Evolutionary conservation across 2,113 vertebrate species (phyloP).

Genomic region (Semnopithecus entellus): DNA sequence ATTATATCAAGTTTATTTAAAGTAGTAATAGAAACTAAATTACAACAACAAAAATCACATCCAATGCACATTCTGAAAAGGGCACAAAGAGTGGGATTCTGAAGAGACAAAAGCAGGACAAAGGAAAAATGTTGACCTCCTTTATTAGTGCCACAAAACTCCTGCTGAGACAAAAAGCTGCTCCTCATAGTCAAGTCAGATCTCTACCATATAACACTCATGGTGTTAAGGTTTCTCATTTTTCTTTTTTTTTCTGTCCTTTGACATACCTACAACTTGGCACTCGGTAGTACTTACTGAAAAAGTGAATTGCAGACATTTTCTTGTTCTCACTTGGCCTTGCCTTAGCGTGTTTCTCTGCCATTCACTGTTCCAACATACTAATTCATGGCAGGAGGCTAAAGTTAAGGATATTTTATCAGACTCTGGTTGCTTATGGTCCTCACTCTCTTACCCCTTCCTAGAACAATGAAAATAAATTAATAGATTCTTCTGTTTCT

Average conservation of each 20-base stretch:
- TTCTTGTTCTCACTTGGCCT: not conserved
- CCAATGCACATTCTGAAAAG: not conserved
- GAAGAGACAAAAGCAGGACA: not conserved
- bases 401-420: not conserved
- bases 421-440: not conserved
- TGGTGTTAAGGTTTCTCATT: not conserved
- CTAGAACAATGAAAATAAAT: conserved; percentile 15
- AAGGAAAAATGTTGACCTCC: not conserved
- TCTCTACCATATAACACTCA: not conserved
- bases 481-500: conserved; percentile 20
- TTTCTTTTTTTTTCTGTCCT: not conserved
- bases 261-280: not conserved
- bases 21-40: not conserved
- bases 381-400: not conserved
- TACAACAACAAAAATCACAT: not conserved
- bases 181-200: not conserved
- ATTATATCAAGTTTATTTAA: conserved; percentile 16
- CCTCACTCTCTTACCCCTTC: not conserved
- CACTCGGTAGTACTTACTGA: not conserved
- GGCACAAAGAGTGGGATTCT: not conserved
- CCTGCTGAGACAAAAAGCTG: not conserved
- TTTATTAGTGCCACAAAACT: not conserved
- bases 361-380: not conserved
- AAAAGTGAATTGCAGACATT: conserved; percentile 31
- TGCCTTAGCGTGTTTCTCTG: not conserved